phyloP scores from a whole-genome alignment of 2,888 invertebrate species.

The Pycnomerus fuliginosus region DNA sequence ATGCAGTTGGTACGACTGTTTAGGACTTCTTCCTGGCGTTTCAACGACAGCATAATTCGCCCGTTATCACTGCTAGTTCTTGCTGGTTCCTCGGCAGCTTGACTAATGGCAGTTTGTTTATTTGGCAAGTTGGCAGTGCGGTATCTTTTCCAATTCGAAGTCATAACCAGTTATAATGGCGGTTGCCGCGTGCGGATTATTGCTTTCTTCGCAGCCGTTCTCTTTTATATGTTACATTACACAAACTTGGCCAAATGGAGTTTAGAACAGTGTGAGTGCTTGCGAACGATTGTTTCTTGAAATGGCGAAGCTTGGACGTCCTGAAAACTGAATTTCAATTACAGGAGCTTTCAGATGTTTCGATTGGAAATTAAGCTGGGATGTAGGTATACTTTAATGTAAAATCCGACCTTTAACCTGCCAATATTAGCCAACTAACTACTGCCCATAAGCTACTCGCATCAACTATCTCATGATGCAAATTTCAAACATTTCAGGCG shows the following conservation, averaged over 20 bases:
- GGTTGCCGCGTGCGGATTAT: conserved; percentile 48
- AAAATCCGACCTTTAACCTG: too few species aligned
- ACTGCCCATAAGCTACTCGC: too few species aligned
- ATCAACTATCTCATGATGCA: too few species aligned
- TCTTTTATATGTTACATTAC: conserved; percentile 45
- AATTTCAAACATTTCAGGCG: too few species aligned
- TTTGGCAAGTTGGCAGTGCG: conserved; percentile 37
- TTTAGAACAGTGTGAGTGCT: conserved; percentile 25
- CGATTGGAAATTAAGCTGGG: too few species aligned
- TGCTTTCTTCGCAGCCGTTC: conserved; percentile 47
- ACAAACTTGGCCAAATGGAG: conserved; percentile 36
- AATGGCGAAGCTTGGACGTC: conserved; percentile 5
- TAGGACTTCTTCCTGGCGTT: conserved; percentile 42
- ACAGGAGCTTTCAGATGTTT: too few species aligned
- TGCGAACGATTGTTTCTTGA: conserved; percentile 4
- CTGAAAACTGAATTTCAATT: conserved; percentile 7
- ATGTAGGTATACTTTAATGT: too few species aligned
- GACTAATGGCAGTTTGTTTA: conserved; percentile 49
- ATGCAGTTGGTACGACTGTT: conserved; percentile 47
- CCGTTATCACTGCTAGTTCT: conserved; percentile 47
- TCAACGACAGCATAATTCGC: conserved; percentile 44
- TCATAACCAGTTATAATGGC: conserved; percentile 48
- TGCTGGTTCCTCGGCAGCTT: conserved; percentile 32
- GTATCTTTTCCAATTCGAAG: conserved; percentile 33
- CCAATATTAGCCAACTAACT: too few species aligned